Evolutionary conservation across 2,888 invertebrate species (phyloP), one percentile per base, ranked within the genome.

Genomic region (Agrochola litura): DNA sequence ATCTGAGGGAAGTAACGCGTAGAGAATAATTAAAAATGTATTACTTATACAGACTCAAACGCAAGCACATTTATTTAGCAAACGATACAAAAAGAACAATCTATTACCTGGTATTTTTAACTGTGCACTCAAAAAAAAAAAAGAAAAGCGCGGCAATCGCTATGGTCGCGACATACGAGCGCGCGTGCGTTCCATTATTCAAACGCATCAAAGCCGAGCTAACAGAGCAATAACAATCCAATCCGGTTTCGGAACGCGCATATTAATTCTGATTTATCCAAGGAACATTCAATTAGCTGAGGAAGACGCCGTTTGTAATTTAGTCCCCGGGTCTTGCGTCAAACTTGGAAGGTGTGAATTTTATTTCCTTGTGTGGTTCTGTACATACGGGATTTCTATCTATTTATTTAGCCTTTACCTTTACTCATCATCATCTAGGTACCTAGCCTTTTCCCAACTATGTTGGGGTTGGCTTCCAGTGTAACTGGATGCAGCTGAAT

Each of bases 211-310:
- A 92, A 92, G 92, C 83, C 77, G 79, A 82, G 88, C 89, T 90
- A 93, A 93, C 90, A 88, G 91, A 89, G 91, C 91, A 90, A 93
- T 94, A 93, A 93, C 91, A 90, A 92, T 89, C 91, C 90, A 88
- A 92, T 92, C 89, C 89, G 82, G 89, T 86, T 90, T 90, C 87
- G 79, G 91, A 90, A 89, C 88, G 88, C 88, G 89, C 91, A 90
- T 93, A 94, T 94, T 92, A 93, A 90, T 90, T 90, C 88, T 92
- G 92, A 95, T 94, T 94, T 94, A 94, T 91, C 87, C 82, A 73
- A 86, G 86, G 88, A 89, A 91, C 93, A 91, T 95, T 95, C 94
- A 95, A 96, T 96, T 95, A 95, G 89, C 91, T 89, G 86, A 88
- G 90, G 90, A 92, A 92, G 91, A 91, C 87, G 87, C 90, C 91